A percentile compares a stretch with the other conserved stretches of the same genome.
Conservation (phyloP, 64 coral and sea anemone genomes). For the Porites lutea region DNA sequence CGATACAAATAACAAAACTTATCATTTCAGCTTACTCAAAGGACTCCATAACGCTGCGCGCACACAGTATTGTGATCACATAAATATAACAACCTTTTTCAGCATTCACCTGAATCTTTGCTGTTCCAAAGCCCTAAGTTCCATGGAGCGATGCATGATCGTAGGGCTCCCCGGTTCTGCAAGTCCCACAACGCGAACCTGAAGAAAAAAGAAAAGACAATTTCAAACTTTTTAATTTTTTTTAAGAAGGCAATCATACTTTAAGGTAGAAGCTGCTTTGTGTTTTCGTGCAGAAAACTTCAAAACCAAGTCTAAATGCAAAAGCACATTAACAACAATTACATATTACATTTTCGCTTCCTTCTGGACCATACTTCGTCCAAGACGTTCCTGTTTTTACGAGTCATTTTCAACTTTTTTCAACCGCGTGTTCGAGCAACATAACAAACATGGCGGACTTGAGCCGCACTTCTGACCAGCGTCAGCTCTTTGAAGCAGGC, state of each 20-base stretch:
- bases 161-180: conserved; percentile 65
- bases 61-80: too few relatives aligned
- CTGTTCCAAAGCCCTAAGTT: conserved; percentile 80
- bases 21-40: too few relatives aligned
- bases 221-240: too few relatives aligned
- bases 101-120: conserved; percentile 68
- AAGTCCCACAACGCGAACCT: conserved; percentile 87
- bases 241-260: too few relatives aligned
- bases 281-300: background rate
- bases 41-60: too few relatives aligned
- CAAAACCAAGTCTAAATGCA: background rate
- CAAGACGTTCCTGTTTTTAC: background rate
- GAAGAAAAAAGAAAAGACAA: background rate
- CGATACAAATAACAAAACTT: too few relatives aligned
- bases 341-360: background rate
- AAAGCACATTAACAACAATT: background rate
- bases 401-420: background rate
- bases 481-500: conserved; percentile 4
- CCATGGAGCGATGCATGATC: conserved; percentile 94
- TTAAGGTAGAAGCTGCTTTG: too few relatives aligned
- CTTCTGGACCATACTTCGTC: background rate
- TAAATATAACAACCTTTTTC: background rate
- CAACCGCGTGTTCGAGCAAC: too few relatives aligned
- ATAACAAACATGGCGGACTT: background rate
- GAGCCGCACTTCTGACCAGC: background rate